Evolutionary conservation across 2,888 invertebrate genomes (phyloP).

Genomic region (Cactoblastis cactorum): DNA sequence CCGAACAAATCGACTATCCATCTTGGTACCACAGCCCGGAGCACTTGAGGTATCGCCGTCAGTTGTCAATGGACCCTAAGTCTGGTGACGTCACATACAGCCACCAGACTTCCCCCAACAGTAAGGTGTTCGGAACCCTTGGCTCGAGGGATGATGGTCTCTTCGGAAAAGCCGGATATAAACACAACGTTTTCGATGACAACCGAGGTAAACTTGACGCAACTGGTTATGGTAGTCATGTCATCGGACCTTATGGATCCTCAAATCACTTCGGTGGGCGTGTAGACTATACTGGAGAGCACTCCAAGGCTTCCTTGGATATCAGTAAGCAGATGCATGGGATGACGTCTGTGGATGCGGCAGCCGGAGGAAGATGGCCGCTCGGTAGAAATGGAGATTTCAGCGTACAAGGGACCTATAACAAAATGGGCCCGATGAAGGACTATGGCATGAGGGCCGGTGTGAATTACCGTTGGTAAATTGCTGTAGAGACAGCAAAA

Average conservation of each 20-base stretch:
- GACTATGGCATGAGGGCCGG: conserved; percentile 35
- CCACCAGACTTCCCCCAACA: conserved; percentile 19
- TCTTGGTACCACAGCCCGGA: neutral
- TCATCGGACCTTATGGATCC: conserved; percentile 32
- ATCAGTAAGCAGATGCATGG: conserved; percentile 41
- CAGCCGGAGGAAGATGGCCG: conserved; percentile 46
- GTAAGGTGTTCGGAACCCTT: conserved; percentile 31
- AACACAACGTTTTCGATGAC: conserved; percentile 37
- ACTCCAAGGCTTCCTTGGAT: conserved; percentile 40
- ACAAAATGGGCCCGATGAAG: conserved; percentile 30
- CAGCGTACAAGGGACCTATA: conserved; percentile 39
- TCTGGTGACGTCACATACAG: conserved; percentile 25
- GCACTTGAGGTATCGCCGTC: conserved; percentile 6
- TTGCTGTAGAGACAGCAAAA: too few relatives aligned
- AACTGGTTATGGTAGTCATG: conserved; percentile 33
- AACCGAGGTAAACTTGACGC: neutral
- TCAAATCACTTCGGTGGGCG: conserved; percentile 23
- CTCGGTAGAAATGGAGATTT: conserved; percentile 43
- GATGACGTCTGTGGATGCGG: conserved; percentile 26
- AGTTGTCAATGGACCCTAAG: conserved; percentile 15
- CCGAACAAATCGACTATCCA: neutral
- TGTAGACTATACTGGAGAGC: conserved; percentile 37
- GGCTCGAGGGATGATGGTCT: conserved; percentile 38
- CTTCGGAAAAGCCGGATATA: conserved; percentile 40
- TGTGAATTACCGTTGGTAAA: conserved; percentile 28